Evolutionary conservation across 2,888 invertebrate species (phyloP), one percentile per base, ranked within the genome.

Genomic region (Calameuta pallipes): DNA sequence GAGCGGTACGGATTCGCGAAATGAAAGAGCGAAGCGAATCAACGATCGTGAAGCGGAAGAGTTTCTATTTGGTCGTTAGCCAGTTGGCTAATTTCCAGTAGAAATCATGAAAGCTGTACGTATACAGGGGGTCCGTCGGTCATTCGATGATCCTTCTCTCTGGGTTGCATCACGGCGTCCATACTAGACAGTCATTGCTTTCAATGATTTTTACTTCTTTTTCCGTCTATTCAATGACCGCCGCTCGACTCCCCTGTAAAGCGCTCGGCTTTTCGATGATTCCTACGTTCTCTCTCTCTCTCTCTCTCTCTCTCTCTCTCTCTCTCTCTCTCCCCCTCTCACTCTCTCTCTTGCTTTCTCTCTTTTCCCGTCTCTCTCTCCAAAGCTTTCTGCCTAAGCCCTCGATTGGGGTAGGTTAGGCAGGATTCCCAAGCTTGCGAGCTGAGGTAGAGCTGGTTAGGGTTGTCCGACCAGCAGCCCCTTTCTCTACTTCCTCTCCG

Each of bases 1-100:
- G 82, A 79, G 82, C 78, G 78, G 80, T 80, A 75, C 68, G 77
- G 71, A 80, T 81, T 77, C 56, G 80, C 80, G 79, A 84, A 84
- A 84, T 82, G 79, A 84, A 84, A 82, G 80, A 75, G 78, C 80
- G 80, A 78, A 76, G 81, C 81, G 76, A 83, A 83, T 76, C 79
- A 76, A 76, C 78, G 74, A 79, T 78, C 74, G 31, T 41, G 69
- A 23, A 36, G 71, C n/a, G 71, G 77, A 31, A 36, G 85, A 83
- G 83, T 80, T 85, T 85, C 89, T 89, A 89, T 90, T 91, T 91
- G 91, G 89, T 91, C 89, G 91, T 91, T 89, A 91, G 91, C 90
- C 91, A 91, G 91, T 90, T 91, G 91, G 91, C 91, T 91, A 91
- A 91, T 91, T 91, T 91, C 91, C 91, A 91, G 90, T 89, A 90